Evolutionary conservation across 2,888 invertebrate species (phyloP).

Genomic region (Ethmia dodecea): DNA sequence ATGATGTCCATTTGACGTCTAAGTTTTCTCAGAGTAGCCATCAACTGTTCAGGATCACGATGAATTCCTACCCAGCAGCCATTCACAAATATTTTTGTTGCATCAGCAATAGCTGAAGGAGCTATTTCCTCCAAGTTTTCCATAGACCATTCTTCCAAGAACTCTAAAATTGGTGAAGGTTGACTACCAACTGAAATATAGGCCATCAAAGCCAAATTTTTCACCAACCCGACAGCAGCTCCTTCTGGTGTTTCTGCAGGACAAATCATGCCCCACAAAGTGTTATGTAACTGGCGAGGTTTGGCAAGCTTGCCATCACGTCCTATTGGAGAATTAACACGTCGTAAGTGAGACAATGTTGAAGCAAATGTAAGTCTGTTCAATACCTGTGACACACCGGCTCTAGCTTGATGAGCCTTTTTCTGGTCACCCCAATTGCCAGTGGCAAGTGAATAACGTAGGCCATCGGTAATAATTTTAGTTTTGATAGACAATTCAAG

Average conservation of each 20-base stretch:
- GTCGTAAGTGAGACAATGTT: conserved; percentile 97
- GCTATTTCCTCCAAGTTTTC: conserved; percentile 99
- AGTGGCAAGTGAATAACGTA: conserved; percentile 98
- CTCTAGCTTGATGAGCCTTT: conserved; percentile 98
- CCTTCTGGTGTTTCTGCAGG: conserved; percentile 99
- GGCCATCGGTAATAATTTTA: conserved; percentile 97
- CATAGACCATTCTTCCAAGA: conserved; percentile 99
- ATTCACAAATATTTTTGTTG: conserved; percentile 99
- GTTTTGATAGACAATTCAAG: conserved; percentile 97
- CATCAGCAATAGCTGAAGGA: conserved; percentile 98
- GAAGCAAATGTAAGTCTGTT: conserved; percentile 99
- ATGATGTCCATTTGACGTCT: conserved; percentile 99
- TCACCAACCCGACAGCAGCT: conserved; percentile 96
- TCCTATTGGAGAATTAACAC: conserved; percentile 99
- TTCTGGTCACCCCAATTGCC: conserved; percentile 99
- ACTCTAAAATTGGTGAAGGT: conserved; percentile 99
- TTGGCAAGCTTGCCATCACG: conserved; percentile 99
- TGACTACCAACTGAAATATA: conserved; percentile 99
- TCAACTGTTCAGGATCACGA: conserved; percentile 98
- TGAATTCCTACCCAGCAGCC: conserved; percentile 99
- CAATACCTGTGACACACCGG: conserved; percentile 98
- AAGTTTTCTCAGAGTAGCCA: conserved; percentile 97
- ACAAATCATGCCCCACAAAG: conserved; percentile 99
- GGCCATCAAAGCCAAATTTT: conserved; percentile 99
- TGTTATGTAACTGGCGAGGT: conserved; percentile 99